phyloP scores from a whole-genome alignment of 2,797 vertebrate species.

The Galago senegalensis region DNA sequence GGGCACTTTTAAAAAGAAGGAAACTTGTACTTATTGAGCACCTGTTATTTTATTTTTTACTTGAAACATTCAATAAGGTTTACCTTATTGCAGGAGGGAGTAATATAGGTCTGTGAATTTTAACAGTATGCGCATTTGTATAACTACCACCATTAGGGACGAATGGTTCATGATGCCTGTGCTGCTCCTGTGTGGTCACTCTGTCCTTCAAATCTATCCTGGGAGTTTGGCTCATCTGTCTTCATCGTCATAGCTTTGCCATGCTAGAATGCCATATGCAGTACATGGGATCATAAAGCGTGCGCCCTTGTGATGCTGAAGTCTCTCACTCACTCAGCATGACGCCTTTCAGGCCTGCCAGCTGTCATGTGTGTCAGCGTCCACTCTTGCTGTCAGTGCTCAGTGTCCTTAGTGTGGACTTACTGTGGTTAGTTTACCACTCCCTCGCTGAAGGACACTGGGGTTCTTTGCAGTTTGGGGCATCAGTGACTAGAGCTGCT shows the following conservation, averaged over 20 bases:
- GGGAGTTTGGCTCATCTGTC: not conserved
- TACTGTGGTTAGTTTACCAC: not conserved
- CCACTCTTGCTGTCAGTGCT: not conserved
- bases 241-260: not conserved
- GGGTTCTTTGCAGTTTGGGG: not conserved
- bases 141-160: not conserved
- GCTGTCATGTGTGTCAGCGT: not conserved
- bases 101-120: not conserved
- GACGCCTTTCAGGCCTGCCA: not conserved
- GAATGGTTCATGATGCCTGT: not conserved
- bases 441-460: not conserved
- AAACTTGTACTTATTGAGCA: conserved; percentile 5
- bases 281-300: not conserved
- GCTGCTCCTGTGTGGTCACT: not conserved
- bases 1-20: conserved; percentile 11
- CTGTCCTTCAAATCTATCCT: not conserved
- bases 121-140: not conserved
- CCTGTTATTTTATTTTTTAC: not conserved
- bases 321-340: not conserved
- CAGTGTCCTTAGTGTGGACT: too few species aligned
- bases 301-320: not conserved
- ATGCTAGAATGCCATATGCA: not conserved
- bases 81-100: not conserved
- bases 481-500: not conserved
- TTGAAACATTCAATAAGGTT: not conserved